These are phyloP conservation scores for Ciconia stormi DNA, from an alignment of 2,113 vertebrate species.

Conservation along the genomic window DNA sequence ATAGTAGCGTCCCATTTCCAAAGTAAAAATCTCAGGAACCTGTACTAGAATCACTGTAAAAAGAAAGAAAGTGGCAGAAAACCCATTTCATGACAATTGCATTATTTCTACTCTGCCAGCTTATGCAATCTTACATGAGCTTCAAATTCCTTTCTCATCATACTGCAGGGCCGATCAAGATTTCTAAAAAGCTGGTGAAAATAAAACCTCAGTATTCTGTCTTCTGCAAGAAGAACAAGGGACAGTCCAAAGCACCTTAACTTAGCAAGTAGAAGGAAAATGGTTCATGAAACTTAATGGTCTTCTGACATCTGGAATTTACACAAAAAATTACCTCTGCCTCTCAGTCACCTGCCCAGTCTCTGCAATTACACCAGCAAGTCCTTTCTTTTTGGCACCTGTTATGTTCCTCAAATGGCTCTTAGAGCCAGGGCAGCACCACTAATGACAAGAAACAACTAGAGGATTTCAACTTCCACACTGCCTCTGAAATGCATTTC, in stretches of 20 bases:
- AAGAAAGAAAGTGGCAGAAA: not conserved
- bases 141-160: not conserved
- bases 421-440: not conserved
- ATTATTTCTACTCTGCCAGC: not conserved
- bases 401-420: not conserved
- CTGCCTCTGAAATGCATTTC: not conserved
- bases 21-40: not conserved
- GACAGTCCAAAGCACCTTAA: not conserved
- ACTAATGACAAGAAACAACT: not conserved
- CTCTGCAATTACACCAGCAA: not conserved
- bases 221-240: not conserved
- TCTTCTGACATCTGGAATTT: not conserved
- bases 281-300: not conserved
- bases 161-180: not conserved
- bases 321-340: not conserved
- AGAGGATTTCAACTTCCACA: not conserved
- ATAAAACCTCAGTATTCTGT: not conserved
- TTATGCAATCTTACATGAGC: not conserved
- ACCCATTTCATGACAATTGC: not conserved
- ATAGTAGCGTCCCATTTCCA: not conserved
- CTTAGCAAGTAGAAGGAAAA: not conserved
- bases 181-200: not conserved
- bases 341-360: not conserved
- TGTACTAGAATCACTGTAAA: not conserved
- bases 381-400: not conserved